Conservation (phyloP, 2,888 invertebrate species). For the Artemia sinica region DNA sequence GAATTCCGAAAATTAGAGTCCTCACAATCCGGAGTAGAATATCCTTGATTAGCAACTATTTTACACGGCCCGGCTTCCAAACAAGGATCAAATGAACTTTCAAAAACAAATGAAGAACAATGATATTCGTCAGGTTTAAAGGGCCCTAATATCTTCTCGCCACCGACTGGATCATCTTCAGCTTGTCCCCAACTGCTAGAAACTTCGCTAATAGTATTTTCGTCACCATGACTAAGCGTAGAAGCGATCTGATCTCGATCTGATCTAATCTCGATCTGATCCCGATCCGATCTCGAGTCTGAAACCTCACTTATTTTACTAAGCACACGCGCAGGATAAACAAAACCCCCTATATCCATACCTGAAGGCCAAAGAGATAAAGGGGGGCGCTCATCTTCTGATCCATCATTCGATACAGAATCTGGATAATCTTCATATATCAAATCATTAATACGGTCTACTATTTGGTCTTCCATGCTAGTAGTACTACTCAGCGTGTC, state of each 20-base stretch:
- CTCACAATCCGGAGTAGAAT: too few species aligned
- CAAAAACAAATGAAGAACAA: background rate
- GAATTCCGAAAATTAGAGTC: too few species aligned
- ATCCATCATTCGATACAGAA: background rate
- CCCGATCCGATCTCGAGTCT: constrained; percentile 63
- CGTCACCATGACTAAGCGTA: constrained; percentile 14
- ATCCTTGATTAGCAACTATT: too few species aligned
- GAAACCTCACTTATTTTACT: constrained; percentile 73
- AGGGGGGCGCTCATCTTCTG: constrained; percentile 18
- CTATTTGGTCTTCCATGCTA: constrained; percentile 21
- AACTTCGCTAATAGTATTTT: constrained; percentile 22
- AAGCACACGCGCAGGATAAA: constrained; percentile 43
- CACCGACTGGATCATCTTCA: constrained; percentile 3
- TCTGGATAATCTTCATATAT: background rate
- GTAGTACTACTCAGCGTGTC: constrained; percentile 21
- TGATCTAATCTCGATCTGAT: constrained; percentile 38
- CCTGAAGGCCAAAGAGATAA: constrained; percentile 16
- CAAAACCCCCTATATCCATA: constrained; percentile 17
- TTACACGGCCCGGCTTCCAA: too few species aligned
- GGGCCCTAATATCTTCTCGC: background rate
- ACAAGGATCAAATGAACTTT: too few species aligned
- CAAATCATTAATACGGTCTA: constrained; percentile 20
- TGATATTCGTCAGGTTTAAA: background rate
- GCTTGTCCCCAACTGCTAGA: constrained; percentile 19
- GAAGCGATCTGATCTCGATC: constrained; percentile 13